Base-by-base conservation (phyloP, 2,113 vertebrate genomes). In the Conger conger region DNA sequence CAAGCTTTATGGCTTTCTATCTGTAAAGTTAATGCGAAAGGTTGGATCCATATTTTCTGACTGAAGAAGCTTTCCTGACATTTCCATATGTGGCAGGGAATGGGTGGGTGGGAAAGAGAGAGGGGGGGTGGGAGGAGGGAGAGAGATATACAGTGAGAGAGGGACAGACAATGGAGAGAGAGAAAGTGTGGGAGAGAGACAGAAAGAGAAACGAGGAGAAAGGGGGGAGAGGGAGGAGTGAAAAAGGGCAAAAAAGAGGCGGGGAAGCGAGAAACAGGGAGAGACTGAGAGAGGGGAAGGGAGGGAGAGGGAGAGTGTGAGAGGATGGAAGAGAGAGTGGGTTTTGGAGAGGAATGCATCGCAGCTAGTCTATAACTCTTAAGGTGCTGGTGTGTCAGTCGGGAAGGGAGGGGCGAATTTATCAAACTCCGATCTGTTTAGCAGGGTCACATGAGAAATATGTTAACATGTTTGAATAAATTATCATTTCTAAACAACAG, bases 201-300 rank as follows among this genome's bases (percentile, higher is more conserved):
- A 23, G 23, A 63, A 4, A 60, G 54, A 57, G 18, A 57, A 17
- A 17, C 9, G 54, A 2, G 27, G 20, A 60, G 17, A 50, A 13
- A 50, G 45, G 11, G 45, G 15, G 11, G 15, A 1, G 6, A 50
- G 11, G 1, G 45, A 13, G 15, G 45, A 50, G 40, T 50, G 45
- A 50, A 13, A 50, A 50, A 15, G 11, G 45, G 45, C 9, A 50
- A 13, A 15, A 13, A 50, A 50, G 7, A 50, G 45, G 15, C 9
- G 11, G 79, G 15, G 91, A 63, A 0, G 92, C 92, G 86, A 91
- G 85, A 89, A 8, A 84, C 90, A 18, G 88, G 93, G 93, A 87
- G 83, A 86, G 78, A 17, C 7, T 13, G 82, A 50, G 36, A 87
- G 82, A 81, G 33, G 88, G 90, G 77, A 73, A 89, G 16, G 87